A percentile compares a stretch with the other conserved stretches of the same genome.
These are phyloP conservation scores for Neoitamus cyanurus DNA, from an alignment of 2,888 invertebrate species.

Conservation along the genomic window DNA sequence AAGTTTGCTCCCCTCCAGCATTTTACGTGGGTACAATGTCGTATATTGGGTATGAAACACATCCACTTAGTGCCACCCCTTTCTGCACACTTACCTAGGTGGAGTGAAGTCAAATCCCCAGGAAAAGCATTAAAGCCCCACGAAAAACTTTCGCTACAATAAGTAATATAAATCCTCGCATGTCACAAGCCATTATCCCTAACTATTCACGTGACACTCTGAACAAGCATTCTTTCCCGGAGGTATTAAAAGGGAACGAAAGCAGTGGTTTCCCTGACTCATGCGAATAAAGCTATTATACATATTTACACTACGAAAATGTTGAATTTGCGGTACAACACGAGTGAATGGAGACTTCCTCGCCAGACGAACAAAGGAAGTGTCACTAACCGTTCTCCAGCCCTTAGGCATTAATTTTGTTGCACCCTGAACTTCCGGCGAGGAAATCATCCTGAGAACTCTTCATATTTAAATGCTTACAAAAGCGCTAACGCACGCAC, in stretches of 20 bases:
- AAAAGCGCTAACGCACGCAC: neutral
- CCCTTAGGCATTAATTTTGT: neutral
- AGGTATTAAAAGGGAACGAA: neutral
- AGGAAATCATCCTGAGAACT: conserved; percentile 13
- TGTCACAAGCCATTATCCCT: neutral
- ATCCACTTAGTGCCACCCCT: neutral
- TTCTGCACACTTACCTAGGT: neutral
- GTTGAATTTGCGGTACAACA: neutral
- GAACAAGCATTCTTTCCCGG: neutral
- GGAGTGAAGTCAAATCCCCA: neutral
- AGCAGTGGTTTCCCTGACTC: neutral
- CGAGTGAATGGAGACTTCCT: neutral
- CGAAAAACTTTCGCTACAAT: neutral
- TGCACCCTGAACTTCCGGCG: conserved; percentile 26
- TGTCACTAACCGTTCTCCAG: conserved; percentile 12
- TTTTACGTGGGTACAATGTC: too few relatives aligned
- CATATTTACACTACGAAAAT: neutral
- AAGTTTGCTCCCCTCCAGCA: too few relatives aligned
- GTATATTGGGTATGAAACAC: too few relatives aligned
- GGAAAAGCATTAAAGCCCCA: neutral
- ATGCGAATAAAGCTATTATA: neutral
- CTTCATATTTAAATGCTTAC: neutral
- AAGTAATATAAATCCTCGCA: neutral
- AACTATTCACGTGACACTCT: neutral
- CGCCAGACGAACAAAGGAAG: conserved; percentile 5